Evolutionary conservation across 2,797 vertebrate species (phyloP).

Genomic region (Botia almorhae): DNA sequence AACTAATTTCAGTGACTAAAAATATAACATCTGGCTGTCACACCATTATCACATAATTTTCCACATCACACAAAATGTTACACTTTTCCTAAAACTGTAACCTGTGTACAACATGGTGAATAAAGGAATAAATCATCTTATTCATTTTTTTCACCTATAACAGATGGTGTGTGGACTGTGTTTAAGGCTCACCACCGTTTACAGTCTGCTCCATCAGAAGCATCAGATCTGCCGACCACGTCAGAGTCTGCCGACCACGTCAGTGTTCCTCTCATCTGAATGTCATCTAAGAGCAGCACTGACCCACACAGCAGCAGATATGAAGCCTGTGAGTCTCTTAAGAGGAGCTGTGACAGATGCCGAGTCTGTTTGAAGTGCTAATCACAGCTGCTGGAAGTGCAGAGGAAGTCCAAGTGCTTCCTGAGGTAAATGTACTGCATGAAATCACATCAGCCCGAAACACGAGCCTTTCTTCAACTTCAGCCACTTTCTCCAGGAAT

Average conservation of each 20-base stretch:
- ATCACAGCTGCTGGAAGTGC: constrained; percentile 54
- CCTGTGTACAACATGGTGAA: too few relatives aligned
- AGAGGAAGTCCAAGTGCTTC: constrained; percentile 26
- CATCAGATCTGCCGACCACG: constrained; percentile 29
- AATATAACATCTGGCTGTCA: too few relatives aligned
- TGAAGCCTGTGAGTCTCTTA: constrained; percentile 56
- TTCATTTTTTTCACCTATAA: not conserved
- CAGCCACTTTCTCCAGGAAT: too few relatives aligned
- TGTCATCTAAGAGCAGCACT: constrained; percentile 64
- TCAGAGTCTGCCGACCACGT: too few relatives aligned
- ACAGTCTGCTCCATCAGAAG: constrained; percentile 45
- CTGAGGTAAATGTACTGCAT: not conserved
- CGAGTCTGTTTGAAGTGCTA: constrained; percentile 69
- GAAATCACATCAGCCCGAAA: not conserved
- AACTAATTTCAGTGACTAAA: too few relatives aligned
- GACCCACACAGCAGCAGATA: constrained; percentile 60
- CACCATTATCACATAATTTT: too few relatives aligned
- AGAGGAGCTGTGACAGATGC: constrained; percentile 65
- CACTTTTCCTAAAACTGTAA: too few relatives aligned
- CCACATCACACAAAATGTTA: too few relatives aligned
- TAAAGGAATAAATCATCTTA: too few relatives aligned
- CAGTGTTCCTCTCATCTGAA: constrained; percentile 50
- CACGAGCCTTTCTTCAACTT: not conserved
- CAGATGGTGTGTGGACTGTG: not conserved
- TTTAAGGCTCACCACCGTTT: not conserved